Percentiles rank a stretch among this genome's conserved stretches.
Evolutionary conservation across 1,140 invertebrate genomes (phyloP).

Genomic region (Neotoxoptera formosana): DNA sequence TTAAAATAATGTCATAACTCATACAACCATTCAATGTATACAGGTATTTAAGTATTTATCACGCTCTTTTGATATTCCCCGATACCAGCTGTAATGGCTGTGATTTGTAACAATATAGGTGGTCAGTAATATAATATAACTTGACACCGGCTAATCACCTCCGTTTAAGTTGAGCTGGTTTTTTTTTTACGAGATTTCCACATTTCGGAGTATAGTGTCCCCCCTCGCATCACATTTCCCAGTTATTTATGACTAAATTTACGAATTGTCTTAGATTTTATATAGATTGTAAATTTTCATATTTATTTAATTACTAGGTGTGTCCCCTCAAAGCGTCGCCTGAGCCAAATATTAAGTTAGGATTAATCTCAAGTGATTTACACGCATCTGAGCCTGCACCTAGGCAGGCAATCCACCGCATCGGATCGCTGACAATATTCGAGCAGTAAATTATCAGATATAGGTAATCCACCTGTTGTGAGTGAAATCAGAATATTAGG

Average conservation of each 20-base stretch:
- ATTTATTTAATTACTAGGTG: too few species aligned
- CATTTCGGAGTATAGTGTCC: too few species aligned
- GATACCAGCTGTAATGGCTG: neutral
- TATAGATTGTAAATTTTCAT: neutral
- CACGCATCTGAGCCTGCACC: too few species aligned
- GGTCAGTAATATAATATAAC: neutral
- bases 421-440: too few species aligned
- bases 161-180: neutral
- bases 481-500: too few species aligned
- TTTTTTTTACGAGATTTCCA: neutral
- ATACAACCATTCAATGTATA: neutral
- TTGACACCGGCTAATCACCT: neutral
- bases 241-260: neutral
- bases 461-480: too few species aligned
- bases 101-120: neutral
- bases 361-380: too few species aligned
- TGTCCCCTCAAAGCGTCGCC: too few species aligned
- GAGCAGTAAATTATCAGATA: too few species aligned
- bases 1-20: too few species aligned
- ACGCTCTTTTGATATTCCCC: neutral
- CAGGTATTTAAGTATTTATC: neutral
- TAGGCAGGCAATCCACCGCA: too few species aligned
- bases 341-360: too few species aligned
- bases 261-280: neutral
- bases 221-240: neutral